phyloP scores from a whole-genome alignment of 2,888 invertebrate genomes.

The Parnassius glacialis region DNA sequence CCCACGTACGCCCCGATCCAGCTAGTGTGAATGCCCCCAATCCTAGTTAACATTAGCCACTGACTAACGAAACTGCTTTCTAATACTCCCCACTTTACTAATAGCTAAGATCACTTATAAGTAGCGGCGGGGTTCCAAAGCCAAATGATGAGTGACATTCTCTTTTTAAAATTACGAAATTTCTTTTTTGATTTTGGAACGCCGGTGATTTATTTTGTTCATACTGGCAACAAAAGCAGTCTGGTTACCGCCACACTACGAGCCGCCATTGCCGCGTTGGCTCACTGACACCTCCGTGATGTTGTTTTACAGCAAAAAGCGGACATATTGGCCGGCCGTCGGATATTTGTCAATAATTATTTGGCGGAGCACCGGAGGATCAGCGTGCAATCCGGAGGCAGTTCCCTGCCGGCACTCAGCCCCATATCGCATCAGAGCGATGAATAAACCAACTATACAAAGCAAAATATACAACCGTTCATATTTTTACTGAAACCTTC shows the following conservation, averaged over 20 bases:
- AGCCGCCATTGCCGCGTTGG: slow-evolving; percentile 39
- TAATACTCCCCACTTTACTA: slow-evolving; percentile 49
- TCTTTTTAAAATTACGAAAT: not conserved
- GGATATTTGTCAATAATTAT: slow-evolving; percentile 82
- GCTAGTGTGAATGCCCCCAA: slow-evolving; percentile 76
- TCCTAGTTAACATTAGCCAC: slow-evolving; percentile 69
- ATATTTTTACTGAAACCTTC: not conserved
- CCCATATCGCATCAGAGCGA: slow-evolving; percentile 78
- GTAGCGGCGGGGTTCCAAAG: slow-evolving; percentile 64
- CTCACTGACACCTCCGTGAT: slow-evolving; percentile 66
- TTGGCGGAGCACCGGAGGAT: slow-evolving; percentile 81
- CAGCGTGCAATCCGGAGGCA: slow-evolving; percentile 80
- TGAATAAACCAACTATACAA: slow-evolving; percentile 53
- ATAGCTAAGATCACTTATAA: slow-evolving; percentile 51
- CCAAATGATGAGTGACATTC: slow-evolving; percentile 41
- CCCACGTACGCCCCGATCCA: slow-evolving; percentile 68
- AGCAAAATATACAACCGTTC: slow-evolving; percentile 10
- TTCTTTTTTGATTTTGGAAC: slow-evolving; percentile 60
- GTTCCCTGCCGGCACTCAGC: slow-evolving; percentile 77
- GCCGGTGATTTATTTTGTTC: slow-evolving; percentile 46
- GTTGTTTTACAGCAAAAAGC: slow-evolving; percentile 81
- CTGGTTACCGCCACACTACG: slow-evolving; percentile 46
- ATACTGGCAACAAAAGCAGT: slow-evolving; percentile 60
- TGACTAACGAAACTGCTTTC: slow-evolving; percentile 68
- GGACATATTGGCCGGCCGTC: slow-evolving; percentile 81